Base-by-base conservation (phyloP, 30 jellyfish, hydroid and myxozoan genomes). In the Rhopilema esculentum region DNA sequence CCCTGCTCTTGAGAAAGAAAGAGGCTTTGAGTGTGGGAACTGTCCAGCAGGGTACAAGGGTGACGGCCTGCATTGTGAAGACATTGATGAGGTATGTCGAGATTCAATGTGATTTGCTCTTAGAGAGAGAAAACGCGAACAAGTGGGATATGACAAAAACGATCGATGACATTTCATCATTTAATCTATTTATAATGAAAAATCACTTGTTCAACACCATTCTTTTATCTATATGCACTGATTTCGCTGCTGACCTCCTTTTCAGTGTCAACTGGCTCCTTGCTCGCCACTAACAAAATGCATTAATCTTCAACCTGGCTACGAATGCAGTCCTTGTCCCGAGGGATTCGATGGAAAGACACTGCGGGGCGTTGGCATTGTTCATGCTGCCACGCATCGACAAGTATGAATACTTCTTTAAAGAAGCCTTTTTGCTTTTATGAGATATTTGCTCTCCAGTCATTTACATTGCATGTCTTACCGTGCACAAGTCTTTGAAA, bases 21-120 rank as follows among this genome's bases (percentile, higher is more conserved):
- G 49, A 25, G 97, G 97, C 26, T 91, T 72, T 65, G 87, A 62
- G 17, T 91, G 97, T 40, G 97, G 94, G 8, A 75, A 67, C 57
- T 91, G 97, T 64, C 97, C 97, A 22, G 85, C 69, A 6, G 96
- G 95, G 25, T 32, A 69, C 88, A 80, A 80, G 29, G 97, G 97
- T 4, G 92, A 91, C 66, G 97, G 97, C 9, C 29, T 33, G 49
- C 79, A 17, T 24, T 91, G 97, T 40, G 88, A 85, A 30, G 96
- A 91, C 76, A 85, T 91, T n/a, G 51, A 84, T 67, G 96, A 91
- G 90, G 93, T 79, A 24, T 17, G 50, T 21, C 69, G n/a, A n/a
- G n/a, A n/a, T n/a, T n/a, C n/a, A n/a, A n/a, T n/a, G n/a, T 24
- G 9, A 16, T 22, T 17, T 12, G 27, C 16, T 8, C 17, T 22